Evolutionary conservation across 2,113 vertebrate species (phyloP).

Genomic region (Dryoscopus gambensis): DNA sequence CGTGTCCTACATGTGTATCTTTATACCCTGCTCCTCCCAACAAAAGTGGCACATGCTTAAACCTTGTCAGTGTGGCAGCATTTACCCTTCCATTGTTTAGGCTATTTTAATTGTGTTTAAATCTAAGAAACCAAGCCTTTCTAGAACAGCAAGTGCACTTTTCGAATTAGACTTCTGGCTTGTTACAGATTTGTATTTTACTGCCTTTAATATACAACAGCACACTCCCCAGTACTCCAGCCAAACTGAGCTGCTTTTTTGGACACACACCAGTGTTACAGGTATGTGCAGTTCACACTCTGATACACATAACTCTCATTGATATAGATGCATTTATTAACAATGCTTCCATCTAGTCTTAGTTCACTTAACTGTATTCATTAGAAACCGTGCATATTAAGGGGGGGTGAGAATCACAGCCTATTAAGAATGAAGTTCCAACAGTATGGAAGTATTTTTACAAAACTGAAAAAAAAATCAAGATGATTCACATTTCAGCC

Average conservation of each 20-base stretch:
- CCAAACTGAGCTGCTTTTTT: neutral
- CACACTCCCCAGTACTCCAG: neutral
- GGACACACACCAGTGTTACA: neutral
- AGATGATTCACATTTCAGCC: conserved; percentile 63
- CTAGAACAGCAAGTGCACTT: conserved; percentile 58
- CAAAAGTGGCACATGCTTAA: conserved; percentile 49
- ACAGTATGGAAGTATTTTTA: conserved; percentile 29
- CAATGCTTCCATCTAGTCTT: neutral
- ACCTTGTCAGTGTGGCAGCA: neutral
- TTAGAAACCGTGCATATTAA: neutral
- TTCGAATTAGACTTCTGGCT: conserved; percentile 28
- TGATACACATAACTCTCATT: neutral
- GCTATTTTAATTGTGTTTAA: neutral
- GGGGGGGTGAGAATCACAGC: conserved; percentile 20
- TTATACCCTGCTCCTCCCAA: conserved; percentile 68
- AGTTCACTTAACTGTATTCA: neutral
- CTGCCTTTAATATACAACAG: conserved; percentile 22
- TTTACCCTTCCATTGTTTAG: conserved; percentile 17
- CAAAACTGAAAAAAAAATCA: neutral
- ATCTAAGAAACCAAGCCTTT: conserved; percentile 32
- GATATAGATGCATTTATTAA: conserved; percentile 15
- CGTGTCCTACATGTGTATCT: conserved; percentile 47
- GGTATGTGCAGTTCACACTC: neutral
- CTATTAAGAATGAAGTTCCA: conserved; percentile 11
- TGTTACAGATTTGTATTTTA: neutral